These are phyloP conservation scores for Hemaris fuciformis DNA, from an alignment of 2,888 invertebrate genomes.

Conservation along the genomic window DNA sequence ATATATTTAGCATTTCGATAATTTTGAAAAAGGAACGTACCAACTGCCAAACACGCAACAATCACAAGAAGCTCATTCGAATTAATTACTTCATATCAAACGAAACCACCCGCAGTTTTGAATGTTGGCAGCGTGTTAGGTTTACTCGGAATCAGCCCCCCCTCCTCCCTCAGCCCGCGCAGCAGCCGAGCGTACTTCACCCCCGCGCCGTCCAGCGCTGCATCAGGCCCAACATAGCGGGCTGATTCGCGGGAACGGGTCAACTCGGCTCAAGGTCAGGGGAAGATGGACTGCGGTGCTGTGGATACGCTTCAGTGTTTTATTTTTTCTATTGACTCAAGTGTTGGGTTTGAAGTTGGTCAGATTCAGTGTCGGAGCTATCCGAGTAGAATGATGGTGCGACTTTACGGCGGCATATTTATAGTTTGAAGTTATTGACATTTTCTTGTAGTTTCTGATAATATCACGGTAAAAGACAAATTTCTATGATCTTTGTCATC, in stretches of 20 bases:
- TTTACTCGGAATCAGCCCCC: slow-evolving; percentile 29
- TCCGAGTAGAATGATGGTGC: too few relatives aligned
- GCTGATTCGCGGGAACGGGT: slow-evolving; percentile 75
- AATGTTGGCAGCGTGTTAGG: slow-evolving; percentile 31
- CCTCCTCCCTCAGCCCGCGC: background rate
- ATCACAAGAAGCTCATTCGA: background rate
- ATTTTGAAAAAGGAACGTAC: background rate
- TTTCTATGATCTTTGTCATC: too few relatives aligned
- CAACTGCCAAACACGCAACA: background rate
- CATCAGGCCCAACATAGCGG: slow-evolving; percentile 23
- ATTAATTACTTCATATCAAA: slow-evolving; percentile 8
- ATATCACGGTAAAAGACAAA: too few relatives aligned
- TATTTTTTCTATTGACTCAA: background rate
- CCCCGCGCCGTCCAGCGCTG: slow-evolving; percentile 19
- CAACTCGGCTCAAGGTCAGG: slow-evolving; percentile 74
- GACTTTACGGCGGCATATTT: too few relatives aligned
- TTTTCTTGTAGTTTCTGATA: too few relatives aligned
- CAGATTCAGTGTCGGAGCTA: too few relatives aligned
- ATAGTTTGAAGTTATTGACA: too few relatives aligned
- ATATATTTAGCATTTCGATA: too few relatives aligned
- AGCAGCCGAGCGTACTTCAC: too few relatives aligned
- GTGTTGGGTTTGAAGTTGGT: background rate
- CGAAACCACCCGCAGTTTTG: slow-evolving; percentile 15
- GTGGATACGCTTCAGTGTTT: slow-evolving; percentile 38
- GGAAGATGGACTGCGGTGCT: slow-evolving; percentile 44